Conservation (phyloP, 2,797 vertebrate genomes). For the Pipistrellus nathusii region DNA sequence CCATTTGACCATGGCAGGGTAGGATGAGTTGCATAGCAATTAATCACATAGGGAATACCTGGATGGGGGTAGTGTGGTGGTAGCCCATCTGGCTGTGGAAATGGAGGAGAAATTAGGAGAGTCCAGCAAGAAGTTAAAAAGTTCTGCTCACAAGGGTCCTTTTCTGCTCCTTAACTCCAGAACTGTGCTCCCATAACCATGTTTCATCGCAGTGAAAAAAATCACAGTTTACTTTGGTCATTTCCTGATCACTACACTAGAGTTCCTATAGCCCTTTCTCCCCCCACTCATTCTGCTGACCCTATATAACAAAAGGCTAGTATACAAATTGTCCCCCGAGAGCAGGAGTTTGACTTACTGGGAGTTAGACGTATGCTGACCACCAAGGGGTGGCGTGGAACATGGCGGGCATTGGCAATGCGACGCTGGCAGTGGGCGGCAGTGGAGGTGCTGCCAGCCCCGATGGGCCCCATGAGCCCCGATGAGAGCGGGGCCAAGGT, state of each 20-base stretch:
- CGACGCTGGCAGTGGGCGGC: too few species aligned
- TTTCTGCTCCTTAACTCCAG: background rate
- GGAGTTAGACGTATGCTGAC: too few species aligned
- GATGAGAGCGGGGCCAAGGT: rapidly evolving
- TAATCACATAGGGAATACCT: background rate
- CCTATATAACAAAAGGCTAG: too few species aligned
- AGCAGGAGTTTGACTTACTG: too few species aligned
- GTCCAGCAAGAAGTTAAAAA: background rate
- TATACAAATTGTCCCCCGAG: too few species aligned
- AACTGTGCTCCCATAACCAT: background rate
- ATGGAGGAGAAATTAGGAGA: background rate
- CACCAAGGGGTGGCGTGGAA: too few species aligned
- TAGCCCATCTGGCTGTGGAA: background rate
- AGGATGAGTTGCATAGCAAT: background rate
- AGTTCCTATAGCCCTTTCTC: background rate
- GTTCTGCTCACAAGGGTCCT: background rate
- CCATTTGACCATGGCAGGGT: background rate
- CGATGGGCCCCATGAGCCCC: too few species aligned
- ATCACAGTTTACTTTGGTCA: background rate
- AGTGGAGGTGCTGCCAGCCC: too few species aligned
- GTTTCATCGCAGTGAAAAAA: background rate
- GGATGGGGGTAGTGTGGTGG: background rate
- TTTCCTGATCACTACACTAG: background rate
- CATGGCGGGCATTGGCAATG: too few species aligned
- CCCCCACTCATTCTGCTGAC: background rate